A percentile compares a stretch with the other conserved stretches of the same genome.
These are phyloP conservation scores for Athene cunicularia DNA, from an alignment of 2,113 vertebrate species.

Conservation along the genomic window DNA sequence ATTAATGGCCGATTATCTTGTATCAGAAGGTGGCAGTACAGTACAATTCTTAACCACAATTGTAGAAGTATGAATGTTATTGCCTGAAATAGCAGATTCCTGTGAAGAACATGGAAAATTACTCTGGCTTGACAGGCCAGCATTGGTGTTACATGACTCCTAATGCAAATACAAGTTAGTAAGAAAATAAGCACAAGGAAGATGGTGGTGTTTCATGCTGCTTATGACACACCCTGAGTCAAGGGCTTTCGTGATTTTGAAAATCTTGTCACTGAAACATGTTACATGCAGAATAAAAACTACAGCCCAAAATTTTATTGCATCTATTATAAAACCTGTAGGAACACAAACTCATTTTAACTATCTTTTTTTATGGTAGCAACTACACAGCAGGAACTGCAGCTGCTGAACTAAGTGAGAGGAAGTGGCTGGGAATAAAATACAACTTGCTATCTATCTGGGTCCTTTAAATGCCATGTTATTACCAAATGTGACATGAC, in stretches of 20 bases:
- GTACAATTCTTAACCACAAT: conserved; percentile 24
- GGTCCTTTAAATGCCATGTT: neutral
- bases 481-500: neutral
- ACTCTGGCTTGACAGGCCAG: neutral
- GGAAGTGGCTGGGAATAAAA: neutral
- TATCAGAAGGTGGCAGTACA: conserved; percentile 67
- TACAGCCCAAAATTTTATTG: neutral
- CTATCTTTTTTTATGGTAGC: neutral
- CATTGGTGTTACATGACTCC: neutral
- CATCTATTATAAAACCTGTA: neutral
- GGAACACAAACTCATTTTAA: neutral
- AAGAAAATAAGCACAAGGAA: neutral
- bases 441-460: neutral
- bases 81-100: neutral
- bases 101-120: neutral
- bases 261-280: neutral
- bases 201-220: neutral
- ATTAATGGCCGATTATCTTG: conserved; percentile 13
- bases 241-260: neutral
- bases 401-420: neutral
- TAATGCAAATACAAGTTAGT: neutral
- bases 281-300: neutral
- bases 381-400: neutral
- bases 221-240: neutral
- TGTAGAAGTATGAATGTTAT: neutral